These are phyloP conservation scores for Grammomys dolichurus DNA, from an alignment of 2,113 vertebrate species.

Conservation along the genomic window DNA sequence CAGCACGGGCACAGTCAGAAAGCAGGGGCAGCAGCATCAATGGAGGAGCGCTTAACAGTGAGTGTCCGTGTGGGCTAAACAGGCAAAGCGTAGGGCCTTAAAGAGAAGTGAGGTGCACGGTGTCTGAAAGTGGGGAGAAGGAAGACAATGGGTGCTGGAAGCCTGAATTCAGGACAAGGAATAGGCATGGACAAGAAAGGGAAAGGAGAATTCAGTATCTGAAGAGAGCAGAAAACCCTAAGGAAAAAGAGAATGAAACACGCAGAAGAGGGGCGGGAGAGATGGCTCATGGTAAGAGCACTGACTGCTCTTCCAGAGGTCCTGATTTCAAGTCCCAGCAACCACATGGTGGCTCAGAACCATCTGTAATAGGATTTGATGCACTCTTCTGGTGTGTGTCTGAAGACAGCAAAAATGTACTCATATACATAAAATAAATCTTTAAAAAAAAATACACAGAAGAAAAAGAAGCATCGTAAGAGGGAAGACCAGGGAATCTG, in stretches of 20 bases:
- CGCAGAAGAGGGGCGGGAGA: not conserved
- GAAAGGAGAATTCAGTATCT: not conserved
- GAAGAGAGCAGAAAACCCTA: not conserved
- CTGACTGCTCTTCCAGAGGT: too few species aligned
- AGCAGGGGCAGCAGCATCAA: accelerated
- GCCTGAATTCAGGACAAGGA: accelerated
- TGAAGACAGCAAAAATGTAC: too few species aligned
- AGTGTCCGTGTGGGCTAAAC: accelerated
- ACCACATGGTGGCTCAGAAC: too few species aligned
- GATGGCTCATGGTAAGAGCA: too few species aligned
- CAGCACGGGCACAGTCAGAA: not conserved
- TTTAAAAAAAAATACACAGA: not conserved
- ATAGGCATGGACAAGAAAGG: not conserved
- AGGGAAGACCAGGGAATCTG: not conserved
- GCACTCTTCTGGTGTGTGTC: too few species aligned
- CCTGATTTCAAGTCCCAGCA: too few species aligned
- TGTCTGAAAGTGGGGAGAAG: not conserved
- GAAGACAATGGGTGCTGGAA: accelerated
- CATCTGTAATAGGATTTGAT: too few species aligned
- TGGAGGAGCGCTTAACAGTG: accelerated
- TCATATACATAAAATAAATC: too few species aligned
- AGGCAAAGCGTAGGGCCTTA: not conserved
- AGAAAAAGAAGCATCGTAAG: not conserved
- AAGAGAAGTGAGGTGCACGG: too few species aligned
- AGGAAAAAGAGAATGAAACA: not conserved